phyloP scores from a whole-genome alignment of 1,140 invertebrate genomes.

The Saccostrea glomerata region DNA sequence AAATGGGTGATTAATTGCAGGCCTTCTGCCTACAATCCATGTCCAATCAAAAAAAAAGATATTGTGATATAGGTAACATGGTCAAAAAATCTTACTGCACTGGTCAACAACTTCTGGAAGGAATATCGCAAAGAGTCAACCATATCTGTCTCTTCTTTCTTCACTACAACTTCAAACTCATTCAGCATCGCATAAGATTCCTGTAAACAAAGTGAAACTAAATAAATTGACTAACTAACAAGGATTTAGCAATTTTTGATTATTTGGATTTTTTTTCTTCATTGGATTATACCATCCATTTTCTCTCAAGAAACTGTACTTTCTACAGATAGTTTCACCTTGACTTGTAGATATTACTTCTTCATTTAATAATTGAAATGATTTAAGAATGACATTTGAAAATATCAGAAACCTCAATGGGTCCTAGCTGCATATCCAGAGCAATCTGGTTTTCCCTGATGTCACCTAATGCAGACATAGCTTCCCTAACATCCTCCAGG shows the following conservation, averaged over 20 bases:
- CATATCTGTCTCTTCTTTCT: slow-evolving; percentile 92
- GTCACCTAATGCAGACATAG: slow-evolving; percentile 94
- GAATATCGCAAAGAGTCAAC: slow-evolving; percentile 91
- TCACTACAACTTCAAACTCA: slow-evolving; percentile 90
- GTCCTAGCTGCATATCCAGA: slow-evolving; percentile 94
- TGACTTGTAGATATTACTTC: no score
- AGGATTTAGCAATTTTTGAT: neutral
- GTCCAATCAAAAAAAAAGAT: no score
- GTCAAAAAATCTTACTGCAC: slow-evolving; percentile 54
- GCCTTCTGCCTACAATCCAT: no score
- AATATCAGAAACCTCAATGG: slow-evolving; percentile 85
- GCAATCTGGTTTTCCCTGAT: slow-evolving; percentile 96
- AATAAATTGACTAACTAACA: neutral
- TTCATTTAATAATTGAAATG: no score
- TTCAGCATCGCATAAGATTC: slow-evolving; percentile 89
- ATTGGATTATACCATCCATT: no score
- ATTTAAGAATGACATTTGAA: no score
- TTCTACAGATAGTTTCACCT: no score
- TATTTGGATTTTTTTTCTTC: no score
- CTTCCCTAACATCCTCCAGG: slow-evolving; percentile 92
- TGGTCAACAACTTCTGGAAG: slow-evolving; percentile 62
- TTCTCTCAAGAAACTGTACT: neutral
- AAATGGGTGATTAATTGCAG: no score
- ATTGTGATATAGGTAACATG: no score
- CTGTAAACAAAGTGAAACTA: slow-evolving; percentile 43